Percentiles rank a stretch among this genome's conserved stretches.
Conservation (phyloP, 2,113 vertebrate genomes). For the Pogona vitticeps region DNA sequence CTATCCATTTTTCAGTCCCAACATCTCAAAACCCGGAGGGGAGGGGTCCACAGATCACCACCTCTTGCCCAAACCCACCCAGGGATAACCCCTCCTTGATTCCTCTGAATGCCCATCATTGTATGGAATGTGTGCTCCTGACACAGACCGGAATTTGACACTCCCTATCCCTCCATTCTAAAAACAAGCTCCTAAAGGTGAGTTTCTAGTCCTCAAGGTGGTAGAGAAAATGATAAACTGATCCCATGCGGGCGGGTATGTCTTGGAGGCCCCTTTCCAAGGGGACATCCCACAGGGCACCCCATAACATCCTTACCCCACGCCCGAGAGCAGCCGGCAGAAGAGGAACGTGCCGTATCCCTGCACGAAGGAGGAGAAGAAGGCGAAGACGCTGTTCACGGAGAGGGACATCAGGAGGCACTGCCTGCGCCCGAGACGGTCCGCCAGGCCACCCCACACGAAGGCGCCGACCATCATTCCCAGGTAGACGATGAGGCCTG, state of each 20-base stretch:
- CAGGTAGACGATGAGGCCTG: conserved; percentile 93
- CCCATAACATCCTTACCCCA: conserved; percentile 85
- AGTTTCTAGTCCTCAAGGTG: background rate
- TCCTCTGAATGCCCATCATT: too few relatives aligned
- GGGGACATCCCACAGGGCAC: too few relatives aligned
- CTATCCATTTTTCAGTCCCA: too few relatives aligned
- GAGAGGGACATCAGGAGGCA: conserved; percentile 97
- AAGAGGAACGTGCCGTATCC: conserved; percentile 96
- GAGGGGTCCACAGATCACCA: too few relatives aligned
- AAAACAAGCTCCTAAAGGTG: background rate
- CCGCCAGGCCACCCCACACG: conserved; percentile 94
- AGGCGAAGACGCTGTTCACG: conserved; percentile 96
- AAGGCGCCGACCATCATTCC: conserved; percentile 99
- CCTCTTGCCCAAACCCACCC: too few relatives aligned
- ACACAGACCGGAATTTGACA: too few relatives aligned
- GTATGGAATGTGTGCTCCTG: too few relatives aligned
- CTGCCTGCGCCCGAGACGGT: conserved; percentile 92
- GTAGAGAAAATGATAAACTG: background rate
- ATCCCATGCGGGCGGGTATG: fast-evolving
- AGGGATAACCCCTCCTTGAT: too few relatives aligned
- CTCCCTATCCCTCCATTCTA: background rate
- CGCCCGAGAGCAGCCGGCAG: conserved; percentile 93
- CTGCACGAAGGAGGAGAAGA: conserved; percentile 98
- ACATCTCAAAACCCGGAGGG: too few relatives aligned
- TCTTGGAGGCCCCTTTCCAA: too few relatives aligned